These are phyloP conservation scores for Crematogaster levior DNA, from an alignment of 2,888 invertebrate genomes.

Conservation along the genomic window DNA sequence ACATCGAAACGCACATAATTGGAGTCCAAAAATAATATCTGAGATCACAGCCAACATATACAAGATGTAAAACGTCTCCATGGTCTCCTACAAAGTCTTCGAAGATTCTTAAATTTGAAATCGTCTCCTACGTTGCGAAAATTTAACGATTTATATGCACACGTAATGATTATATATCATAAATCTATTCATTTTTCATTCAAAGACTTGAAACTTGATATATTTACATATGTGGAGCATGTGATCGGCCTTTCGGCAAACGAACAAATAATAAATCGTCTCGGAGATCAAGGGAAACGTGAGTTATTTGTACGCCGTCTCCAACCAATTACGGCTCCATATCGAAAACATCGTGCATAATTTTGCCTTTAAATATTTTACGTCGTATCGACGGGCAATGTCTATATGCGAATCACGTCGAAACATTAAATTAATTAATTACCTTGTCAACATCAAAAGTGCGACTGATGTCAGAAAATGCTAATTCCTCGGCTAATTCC, in stretches of 20 bases:
- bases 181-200: slow-evolving; percentile 17
- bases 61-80: not conserved
- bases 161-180: not conserved
- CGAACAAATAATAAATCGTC: slow-evolving; percentile 27
- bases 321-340: slow-evolving; percentile 13
- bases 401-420: slow-evolving; percentile 20
- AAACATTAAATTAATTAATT: slow-evolving; percentile 24
- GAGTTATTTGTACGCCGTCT: slow-evolving; percentile 19
- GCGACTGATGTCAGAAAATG: not conserved
- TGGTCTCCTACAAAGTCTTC: not conserved
- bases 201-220: not conserved
- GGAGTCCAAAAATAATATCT: slow-evolving; percentile 28
- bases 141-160: not conserved
- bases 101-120: slow-evolving; percentile 3
- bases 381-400: not conserved
- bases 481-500: slow-evolving; percentile 20
- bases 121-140: not conserved
- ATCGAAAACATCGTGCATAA: slow-evolving; percentile 38
- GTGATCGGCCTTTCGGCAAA: not conserved
- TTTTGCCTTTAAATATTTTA: slow-evolving; percentile 38
- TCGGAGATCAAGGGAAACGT: slow-evolving; percentile 2
- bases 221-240: not conserved
- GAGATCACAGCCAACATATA: not conserved
- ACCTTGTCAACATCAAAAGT: not conserved
- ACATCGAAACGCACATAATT: not conserved